A percentile compares a stretch with the other conserved stretches of the same genome.
These are phyloP conservation scores for Siniperca chuatsi DNA, from an alignment of 2,113 vertebrate species.

Conservation along the genomic window DNA sequence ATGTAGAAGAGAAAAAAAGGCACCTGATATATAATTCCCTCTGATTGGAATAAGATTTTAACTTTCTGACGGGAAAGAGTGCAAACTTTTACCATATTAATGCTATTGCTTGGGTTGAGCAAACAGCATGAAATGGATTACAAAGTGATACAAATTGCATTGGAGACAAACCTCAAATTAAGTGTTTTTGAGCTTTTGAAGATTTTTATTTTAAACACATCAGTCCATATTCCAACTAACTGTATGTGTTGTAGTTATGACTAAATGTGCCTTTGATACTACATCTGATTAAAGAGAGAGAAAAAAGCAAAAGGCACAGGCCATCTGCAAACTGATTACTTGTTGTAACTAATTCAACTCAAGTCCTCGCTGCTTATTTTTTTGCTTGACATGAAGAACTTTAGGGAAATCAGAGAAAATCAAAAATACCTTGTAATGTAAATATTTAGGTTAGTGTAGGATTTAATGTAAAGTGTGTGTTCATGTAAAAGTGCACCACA, in stretches of 20 bases:
- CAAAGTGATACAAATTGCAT: neutral
- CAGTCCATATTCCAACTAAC: neutral
- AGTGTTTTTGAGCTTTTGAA: neutral
- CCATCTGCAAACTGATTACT: neutral
- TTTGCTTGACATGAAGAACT: neutral
- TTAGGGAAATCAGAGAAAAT: neutral
- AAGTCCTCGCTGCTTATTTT: neutral
- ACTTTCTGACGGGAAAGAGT: slow-evolving; percentile 2
- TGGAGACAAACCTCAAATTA: neutral
- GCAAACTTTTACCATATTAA: slow-evolving; percentile 19
- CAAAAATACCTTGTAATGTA: neutral
- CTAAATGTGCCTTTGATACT: neutral
- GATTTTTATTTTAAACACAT: too few species aligned
- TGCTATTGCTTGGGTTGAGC: neutral
- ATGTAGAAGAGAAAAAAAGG: neutral
- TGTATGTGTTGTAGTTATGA: too few species aligned
- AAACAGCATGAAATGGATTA: neutral
- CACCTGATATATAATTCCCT: slow-evolving; percentile 35
- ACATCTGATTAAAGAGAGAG: neutral
- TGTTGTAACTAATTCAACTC: too few species aligned
- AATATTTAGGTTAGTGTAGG: neutral
- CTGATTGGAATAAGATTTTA: slow-evolving; percentile 18
- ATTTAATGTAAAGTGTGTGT: too few species aligned
- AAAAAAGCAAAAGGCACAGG: neutral
- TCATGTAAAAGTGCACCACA: too few species aligned